A percentile compares a stretch with the other conserved stretches of the same genome.
These are phyloP conservation scores for Trisateles emortualis DNA, from an alignment of 2,888 invertebrate genomes.

Conservation along the genomic window DNA sequence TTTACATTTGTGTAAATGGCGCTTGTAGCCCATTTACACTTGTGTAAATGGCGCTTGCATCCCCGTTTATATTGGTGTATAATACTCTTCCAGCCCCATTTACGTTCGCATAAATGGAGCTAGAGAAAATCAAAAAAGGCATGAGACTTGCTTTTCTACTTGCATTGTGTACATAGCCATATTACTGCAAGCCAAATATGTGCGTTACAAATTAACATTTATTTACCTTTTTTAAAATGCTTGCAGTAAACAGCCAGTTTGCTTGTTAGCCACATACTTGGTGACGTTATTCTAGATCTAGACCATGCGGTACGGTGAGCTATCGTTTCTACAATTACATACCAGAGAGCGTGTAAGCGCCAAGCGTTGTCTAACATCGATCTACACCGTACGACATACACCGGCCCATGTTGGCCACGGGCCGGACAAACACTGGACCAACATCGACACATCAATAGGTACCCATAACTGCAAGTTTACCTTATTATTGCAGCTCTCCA, in stretches of 20 bases:
- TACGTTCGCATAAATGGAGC: too few relatives aligned
- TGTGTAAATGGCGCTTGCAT: too few relatives aligned
- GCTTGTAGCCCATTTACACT: background rate
- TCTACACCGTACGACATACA: constrained; percentile 77
- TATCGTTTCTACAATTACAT: constrained; percentile 51
- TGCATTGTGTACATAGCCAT: background rate
- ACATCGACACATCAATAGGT: constrained; percentile 69
- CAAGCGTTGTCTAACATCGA: constrained; percentile 79
- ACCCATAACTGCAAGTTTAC: constrained; percentile 71
- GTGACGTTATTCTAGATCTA: constrained; percentile 11
- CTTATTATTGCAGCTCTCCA: constrained; percentile 79
- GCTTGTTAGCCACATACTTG: constrained; percentile 45
- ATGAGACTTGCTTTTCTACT: background rate
- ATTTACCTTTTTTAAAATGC: constrained; percentile 30
- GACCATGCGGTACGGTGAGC: constrained; percentile 39
- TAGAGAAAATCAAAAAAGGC: too few relatives aligned
- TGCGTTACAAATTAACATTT: constrained; percentile 23
- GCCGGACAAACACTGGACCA: constrained; percentile 64
- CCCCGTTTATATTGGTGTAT: too few relatives aligned
- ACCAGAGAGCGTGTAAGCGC: constrained; percentile 66
- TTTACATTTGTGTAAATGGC: background rate
- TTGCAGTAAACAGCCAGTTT: constrained; percentile 25
- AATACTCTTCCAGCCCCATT: background rate
- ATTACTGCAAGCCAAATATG: constrained; percentile 33
- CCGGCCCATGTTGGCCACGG: constrained; percentile 56